These are phyloP conservation scores for Lophotriccus pileatus DNA, from an alignment of 2,797 vertebrate genomes.

Conservation along the genomic window DNA sequence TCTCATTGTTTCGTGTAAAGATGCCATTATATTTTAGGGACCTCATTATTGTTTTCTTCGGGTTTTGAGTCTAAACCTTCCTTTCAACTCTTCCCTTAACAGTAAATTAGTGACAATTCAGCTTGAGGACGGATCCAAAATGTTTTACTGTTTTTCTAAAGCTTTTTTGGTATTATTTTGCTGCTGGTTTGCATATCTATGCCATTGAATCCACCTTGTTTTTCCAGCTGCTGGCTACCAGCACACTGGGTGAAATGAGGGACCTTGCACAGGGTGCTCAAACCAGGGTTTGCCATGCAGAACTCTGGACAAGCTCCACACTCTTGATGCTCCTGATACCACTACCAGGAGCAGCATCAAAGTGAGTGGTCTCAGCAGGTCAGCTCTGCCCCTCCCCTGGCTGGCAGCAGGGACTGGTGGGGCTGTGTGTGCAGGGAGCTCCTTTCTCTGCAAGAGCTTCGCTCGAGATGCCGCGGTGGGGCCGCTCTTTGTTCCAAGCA, in stretches of 20 bases:
- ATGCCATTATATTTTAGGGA: neutral
- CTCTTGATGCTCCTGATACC: neutral
- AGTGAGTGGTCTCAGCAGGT: neutral
- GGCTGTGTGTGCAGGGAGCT: neutral
- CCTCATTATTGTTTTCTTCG: fast-evolving
- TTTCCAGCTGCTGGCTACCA: neutral
- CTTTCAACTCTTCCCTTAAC: neutral
- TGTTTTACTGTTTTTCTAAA: neutral
- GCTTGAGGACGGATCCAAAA: neutral
- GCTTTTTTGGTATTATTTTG: neutral
- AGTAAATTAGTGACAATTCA: neutral
- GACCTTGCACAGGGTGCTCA: fast-evolving
- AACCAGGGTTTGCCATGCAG: neutral
- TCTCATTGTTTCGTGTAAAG: neutral
- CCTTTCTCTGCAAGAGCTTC: neutral
- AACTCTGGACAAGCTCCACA: neutral
- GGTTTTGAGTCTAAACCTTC: neutral
- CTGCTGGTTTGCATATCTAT: neutral
- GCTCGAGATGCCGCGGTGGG: fast-evolving
- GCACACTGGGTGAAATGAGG: neutral
- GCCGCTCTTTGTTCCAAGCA: neutral
- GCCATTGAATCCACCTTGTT: neutral
- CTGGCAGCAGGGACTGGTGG: neutral
- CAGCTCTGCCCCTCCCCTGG: neutral
- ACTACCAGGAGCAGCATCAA: neutral